Evolutionary conservation across 2,113 vertebrate genomes (phyloP).

Genomic region (Ictalurus furcatus): DNA sequence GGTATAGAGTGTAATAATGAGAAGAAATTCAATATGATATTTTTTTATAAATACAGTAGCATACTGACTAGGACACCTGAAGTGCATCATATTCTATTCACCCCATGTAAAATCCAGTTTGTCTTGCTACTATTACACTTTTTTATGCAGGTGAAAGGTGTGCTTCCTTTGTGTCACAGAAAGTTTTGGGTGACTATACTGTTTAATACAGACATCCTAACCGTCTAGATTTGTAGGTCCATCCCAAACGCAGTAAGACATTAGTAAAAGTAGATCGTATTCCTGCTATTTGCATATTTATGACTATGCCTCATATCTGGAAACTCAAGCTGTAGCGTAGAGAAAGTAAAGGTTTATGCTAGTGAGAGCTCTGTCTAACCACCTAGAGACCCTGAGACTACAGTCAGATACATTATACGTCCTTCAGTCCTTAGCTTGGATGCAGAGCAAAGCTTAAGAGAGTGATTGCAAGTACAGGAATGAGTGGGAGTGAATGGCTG

Average conservation of each 20-base stretch:
- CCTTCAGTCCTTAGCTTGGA: neutral
- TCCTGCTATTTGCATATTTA: neutral
- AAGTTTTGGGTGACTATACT: neutral
- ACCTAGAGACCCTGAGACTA: neutral
- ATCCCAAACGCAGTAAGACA: neutral
- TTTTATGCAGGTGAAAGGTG: neutral
- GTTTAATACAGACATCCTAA: neutral
- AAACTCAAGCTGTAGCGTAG: neutral
- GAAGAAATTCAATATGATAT: no score
- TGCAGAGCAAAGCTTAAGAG: neutral
- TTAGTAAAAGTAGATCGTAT: neutral
- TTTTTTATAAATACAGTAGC: no score
- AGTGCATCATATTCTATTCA: neutral
- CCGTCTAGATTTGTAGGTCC: neutral
- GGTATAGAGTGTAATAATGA: no score
- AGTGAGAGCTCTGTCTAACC: no score
- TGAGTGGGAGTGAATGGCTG: slow-evolving; percentile 16
- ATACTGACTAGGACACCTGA: neutral
- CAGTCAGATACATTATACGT: neutral
- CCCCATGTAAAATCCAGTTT: neutral
- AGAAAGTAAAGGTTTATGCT: neutral
- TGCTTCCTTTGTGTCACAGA: neutral
- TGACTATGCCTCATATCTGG: neutral
- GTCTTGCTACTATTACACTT: no score
- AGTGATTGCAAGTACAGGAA: slow-evolving; percentile 20